Base-by-base conservation (phyloP, 37 sponge, comb jelly and placozoan species). In the Axinella damicornis region DNA sequence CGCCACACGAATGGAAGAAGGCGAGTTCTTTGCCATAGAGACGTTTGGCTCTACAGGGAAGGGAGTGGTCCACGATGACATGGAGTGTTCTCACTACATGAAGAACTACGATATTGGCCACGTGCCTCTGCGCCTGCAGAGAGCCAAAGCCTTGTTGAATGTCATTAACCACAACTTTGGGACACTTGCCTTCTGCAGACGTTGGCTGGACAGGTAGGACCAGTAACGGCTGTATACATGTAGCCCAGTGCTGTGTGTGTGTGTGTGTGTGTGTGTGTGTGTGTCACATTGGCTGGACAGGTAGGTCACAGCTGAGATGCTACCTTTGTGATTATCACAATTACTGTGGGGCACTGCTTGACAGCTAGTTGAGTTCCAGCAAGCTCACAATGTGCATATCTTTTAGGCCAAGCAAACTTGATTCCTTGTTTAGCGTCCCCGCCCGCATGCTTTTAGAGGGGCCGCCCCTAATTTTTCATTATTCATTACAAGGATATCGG, bases 11-110 rank as follows among this genome's bases (percentile, higher is more conserved):
- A 98, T 98, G 99, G 99, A 98, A 70, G 99, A 98, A 59, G 97
- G 97, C 35, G 99, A 98, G 80, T 92, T 96, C 83, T 98, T 86
- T 88, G 99, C 99, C 37, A 98, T 98, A 41, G 99, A 98, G 73
- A 98, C 99, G 14, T 98, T 98, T 74, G 99, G 99, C 34, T 95
- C 93, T 53, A 98, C 99, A 0, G 99, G 97, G 25, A 66, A 65
- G 57, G 99, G 99, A 0, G 41, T 95, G 57, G 97, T 98, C 36
- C 99, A 98, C 65, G 99, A 98, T 60, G 99, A 96, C 84, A 89
- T 98, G 94, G 99, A 98, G 63, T 95, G 95, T 85, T 97, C 97
- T 14, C 99, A 98, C 71, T 98, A 98, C 83, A 98, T 98, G 99
- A 98, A 98, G 88, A 88, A 95, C 88, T 96, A 76, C 74, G 97